phyloP scores from a whole-genome alignment of 2,888 invertebrate genomes.

The Lepetodrilus schrolli region DNA sequence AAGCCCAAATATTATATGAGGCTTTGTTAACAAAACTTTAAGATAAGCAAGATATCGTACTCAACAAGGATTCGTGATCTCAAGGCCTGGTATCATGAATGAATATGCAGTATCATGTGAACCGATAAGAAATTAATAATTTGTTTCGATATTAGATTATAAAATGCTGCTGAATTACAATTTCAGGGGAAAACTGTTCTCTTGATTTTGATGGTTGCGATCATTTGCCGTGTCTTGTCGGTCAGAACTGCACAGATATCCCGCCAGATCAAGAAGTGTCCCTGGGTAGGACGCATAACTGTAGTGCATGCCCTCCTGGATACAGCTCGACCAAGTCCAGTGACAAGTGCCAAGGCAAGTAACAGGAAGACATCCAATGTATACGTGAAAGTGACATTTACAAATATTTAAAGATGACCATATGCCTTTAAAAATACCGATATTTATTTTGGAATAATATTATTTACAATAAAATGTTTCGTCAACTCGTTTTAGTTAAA shows the following conservation, averaged over 20 bases:
- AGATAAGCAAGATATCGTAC: too few species aligned
- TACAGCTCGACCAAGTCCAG: not conserved
- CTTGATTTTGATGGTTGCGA: constrained; percentile 43
- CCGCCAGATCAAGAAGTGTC: constrained; percentile 16
- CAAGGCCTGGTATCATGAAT: too few species aligned
- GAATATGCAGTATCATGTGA: too few species aligned
- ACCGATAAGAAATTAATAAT: too few species aligned
- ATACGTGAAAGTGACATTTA: too few species aligned
- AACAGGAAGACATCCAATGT: too few species aligned
- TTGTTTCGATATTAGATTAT: too few species aligned
- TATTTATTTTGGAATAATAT: not conserved
- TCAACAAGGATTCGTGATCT: too few species aligned
- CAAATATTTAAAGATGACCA: too few species aligned
- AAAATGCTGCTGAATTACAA: too few species aligned
- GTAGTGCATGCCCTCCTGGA: constrained; percentile 31
- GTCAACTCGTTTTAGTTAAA: not conserved
- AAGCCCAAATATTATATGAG: too few species aligned
- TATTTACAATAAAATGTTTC: not conserved
- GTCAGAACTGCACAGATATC: constrained; percentile 42
- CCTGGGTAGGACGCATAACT: constrained; percentile 26
- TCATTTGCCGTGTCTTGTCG: constrained; percentile 38
- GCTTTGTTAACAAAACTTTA: too few species aligned
- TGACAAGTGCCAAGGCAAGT: constrained; percentile 35
- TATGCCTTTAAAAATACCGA: not conserved
- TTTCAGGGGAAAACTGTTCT: constrained; percentile 45